These are phyloP conservation scores for Mormyrus lacerda DNA, from an alignment of 2,113 vertebrate genomes.

Conservation along the genomic window DNA sequence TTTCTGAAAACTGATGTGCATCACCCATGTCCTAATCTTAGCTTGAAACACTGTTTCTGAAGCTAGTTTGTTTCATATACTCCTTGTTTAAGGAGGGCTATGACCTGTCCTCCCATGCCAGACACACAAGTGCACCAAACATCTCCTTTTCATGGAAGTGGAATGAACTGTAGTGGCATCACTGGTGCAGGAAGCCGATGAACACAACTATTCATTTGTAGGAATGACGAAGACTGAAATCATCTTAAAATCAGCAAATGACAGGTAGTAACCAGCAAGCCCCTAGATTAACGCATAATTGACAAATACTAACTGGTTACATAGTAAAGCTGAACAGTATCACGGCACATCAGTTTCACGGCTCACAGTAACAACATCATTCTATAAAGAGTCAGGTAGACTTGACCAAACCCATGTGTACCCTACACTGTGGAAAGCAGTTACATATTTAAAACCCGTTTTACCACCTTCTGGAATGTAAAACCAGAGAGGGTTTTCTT, in stretches of 20 bases:
- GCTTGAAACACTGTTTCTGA: neutral
- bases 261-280: neutral
- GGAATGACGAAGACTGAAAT: neutral
- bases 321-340: neutral
- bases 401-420: neutral
- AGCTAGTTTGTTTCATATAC: neutral
- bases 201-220: neutral
- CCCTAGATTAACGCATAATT: neutral
- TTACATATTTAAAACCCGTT: neutral
- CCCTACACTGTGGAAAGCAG: neutral
- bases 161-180: neutral
- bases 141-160: neutral
- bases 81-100: neutral
- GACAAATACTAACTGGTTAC: neutral
- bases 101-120: neutral
- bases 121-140: neutral
- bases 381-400: neutral
- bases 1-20: neutral
- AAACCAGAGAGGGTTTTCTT: neutral
- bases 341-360: neutral
- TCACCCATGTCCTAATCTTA: neutral
- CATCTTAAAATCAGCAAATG: neutral
- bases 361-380: neutral
- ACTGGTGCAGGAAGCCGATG: neutral
- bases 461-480: neutral